Evolutionary conservation across 1,140 invertebrate species (phyloP), one percentile per base, ranked within the genome.

Genomic region (Zaprionus inermis): DNA sequence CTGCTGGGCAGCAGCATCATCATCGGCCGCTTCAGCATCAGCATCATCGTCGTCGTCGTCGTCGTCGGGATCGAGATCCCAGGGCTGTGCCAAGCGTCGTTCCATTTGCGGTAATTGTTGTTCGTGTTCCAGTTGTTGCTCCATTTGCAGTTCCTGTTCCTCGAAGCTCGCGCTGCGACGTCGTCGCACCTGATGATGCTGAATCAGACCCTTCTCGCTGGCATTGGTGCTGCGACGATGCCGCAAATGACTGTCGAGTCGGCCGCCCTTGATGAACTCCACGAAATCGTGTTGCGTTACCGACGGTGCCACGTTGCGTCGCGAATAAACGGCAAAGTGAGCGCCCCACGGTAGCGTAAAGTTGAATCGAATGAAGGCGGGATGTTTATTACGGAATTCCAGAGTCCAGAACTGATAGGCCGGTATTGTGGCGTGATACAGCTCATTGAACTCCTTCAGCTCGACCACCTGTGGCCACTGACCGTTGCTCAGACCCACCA

Each of bases 261-360:
- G 94, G 22, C 96, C 96, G 18, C 96, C 96, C 88, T 96, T 96
- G 74, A 98, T 96, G 90, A 98, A 97, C 93, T 98, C 97, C 16
- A 97, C 96, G 92, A 99, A 98, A 92, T 99, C 98, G 92, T 98
- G 98, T 92, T 98, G 97, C 28, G 97, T 98, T 69, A 99, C 97
- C 85, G 97, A 98, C 0, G 98, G 98, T 0, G 97, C 96, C 22
- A 97, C 96, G 92, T 98, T 98, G 73, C 97, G 94, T 72, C 98
- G 94, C 3, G 97, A 97, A 93, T 98, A 99, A 59, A 99, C 96
- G 30, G 98, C 98, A 88, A 99, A 96, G 92, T 98, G 97, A 12
- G 97, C 97, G 79, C 96, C 96, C 95, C 96, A 96, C 0, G 97
- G 97, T 76, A 98, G 93, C 10, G 97, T 97, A 81, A 98, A 95